Evolutionary conservation across 2,113 vertebrate species (phyloP).

Genomic region (Vidua macroura): DNA sequence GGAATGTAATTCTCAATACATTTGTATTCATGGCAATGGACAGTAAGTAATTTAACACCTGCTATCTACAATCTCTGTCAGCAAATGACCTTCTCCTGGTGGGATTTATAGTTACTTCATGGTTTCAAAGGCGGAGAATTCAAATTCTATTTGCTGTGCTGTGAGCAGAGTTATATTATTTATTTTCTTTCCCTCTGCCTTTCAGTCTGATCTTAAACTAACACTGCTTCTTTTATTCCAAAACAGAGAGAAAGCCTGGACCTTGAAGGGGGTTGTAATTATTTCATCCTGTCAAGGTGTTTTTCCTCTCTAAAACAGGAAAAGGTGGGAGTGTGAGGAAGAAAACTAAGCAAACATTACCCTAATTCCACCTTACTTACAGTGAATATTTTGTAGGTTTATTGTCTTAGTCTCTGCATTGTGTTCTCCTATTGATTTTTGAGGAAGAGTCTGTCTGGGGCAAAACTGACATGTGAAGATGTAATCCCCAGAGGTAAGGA

Average conservation of each 20-base stretch:
- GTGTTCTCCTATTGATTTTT: background rate
- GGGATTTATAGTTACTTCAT: background rate
- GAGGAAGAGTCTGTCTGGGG: background rate
- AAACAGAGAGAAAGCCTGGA: background rate
- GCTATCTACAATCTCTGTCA: background rate
- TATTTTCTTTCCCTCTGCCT: background rate
- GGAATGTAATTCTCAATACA: background rate
- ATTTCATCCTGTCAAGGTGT: background rate
- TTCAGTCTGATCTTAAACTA: background rate
- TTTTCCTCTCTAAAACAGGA: background rate
- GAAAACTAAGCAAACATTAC: background rate
- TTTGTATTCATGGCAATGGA: background rate
- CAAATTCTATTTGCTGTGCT: background rate
- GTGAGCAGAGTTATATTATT: background rate
- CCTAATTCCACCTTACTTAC: background rate
- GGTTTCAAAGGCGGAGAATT: conserved; percentile 1
- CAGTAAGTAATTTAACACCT: conserved; percentile 3
- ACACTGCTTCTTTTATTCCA: background rate
- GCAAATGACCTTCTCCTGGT: background rate
- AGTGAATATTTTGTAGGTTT: background rate
- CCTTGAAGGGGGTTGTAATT: background rate
- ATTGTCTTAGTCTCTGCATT: background rate
- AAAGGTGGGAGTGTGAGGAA: background rate
- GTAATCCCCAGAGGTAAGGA: background rate
- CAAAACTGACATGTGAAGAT: background rate